Base-by-base conservation (phyloP, 2,888 invertebrate species). In the Eucera pruinosa region DNA sequence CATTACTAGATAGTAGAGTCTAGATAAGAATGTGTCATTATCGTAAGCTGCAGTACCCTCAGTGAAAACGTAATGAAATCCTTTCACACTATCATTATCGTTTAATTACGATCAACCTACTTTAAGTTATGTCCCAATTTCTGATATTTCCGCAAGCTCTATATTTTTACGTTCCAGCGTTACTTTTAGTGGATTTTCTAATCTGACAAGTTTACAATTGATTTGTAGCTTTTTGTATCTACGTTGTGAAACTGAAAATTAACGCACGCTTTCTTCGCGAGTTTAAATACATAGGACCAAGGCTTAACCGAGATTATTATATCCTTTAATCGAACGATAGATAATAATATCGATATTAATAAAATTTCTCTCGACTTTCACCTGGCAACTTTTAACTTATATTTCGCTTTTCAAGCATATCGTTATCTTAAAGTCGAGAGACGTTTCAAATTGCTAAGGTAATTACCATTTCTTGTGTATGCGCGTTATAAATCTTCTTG, bases 331-430 rank as follows among this genome's bases (percentile, higher is more conserved):
- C 54, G 20, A 18, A 27, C 41, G 41, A 72, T 15, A 27, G 25
- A 41, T 45, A 45, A 41, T 45, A 45, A 43, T 64, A 66, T 64
- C 50, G 43, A 25, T 13, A 27, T 64, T 54, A 72, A 66, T 72
- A 33, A 77, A 77, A 77, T 79, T 68, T 65, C 79, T 64, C 68
- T 27, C 13, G 4, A 48, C 79, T 79, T 68, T 79, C 77, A 60
- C 78, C 27, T 27, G 36, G 2, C 11, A 20, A 15, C 13, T 41
- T 48, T 57, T 11, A 13, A 47, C 45, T 15, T 23, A 13, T 25
- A 11, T 23, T 20, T 41, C 9, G 47, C 27, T 41, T 50, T 30
- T 52, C 50, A 41, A 48, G 9, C 36, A 30, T 33, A 27, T 41
- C 50, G 41, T 74, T 75, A 76, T 30, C 61, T 39, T 7, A 25